Conservation (phyloP, 2,113 vertebrate species). For the Hippoglossus stenolepis region DNA sequence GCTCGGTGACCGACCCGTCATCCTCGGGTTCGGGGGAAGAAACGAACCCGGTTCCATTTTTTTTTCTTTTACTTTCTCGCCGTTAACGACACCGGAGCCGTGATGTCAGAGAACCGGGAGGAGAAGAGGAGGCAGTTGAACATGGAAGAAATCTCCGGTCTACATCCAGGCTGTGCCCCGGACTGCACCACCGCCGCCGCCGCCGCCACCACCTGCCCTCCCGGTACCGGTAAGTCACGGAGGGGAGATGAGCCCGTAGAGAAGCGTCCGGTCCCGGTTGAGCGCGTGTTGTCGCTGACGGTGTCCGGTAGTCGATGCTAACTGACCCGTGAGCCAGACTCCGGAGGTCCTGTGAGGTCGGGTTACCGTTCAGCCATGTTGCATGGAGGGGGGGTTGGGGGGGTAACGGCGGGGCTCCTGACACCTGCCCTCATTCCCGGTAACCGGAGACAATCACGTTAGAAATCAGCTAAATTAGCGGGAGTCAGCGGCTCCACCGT, state of each 20-base stretch:
- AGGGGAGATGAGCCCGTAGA: neutral
- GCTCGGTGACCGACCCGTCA: constrained; percentile 79
- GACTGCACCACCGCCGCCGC: constrained; percentile 61
- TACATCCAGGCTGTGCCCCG: constrained; percentile 72
- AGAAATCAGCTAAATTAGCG: too few species aligned
- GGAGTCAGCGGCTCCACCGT: constrained; percentile 6
- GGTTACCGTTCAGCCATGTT: constrained; percentile 77
- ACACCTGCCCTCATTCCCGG: constrained; percentile 73
- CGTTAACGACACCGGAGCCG: neutral
- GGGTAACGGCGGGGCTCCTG: constrained; percentile 54
- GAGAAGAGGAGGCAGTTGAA: neutral
- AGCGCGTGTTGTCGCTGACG: constrained; percentile 4
- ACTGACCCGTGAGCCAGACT: constrained; percentile 74
- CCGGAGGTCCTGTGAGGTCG: constrained; percentile 77
- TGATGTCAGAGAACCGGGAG: neutral
- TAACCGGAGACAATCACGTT: constrained; percentile 1
- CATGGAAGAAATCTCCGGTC: constrained; percentile 17
- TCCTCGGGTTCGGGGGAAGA: constrained; percentile 63
- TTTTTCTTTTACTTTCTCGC: neutral
- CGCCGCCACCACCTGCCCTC: constrained; percentile 58
- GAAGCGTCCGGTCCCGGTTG: constrained; percentile 8
- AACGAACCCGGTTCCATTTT: constrained; percentile 28
- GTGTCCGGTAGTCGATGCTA: constrained; percentile 32
- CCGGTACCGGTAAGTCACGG: constrained; percentile 74
- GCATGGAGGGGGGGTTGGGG: constrained; percentile 15